Evolutionary conservation across 2,113 vertebrate genomes (phyloP).

Genomic region (Hoplias malabaricus): DNA sequence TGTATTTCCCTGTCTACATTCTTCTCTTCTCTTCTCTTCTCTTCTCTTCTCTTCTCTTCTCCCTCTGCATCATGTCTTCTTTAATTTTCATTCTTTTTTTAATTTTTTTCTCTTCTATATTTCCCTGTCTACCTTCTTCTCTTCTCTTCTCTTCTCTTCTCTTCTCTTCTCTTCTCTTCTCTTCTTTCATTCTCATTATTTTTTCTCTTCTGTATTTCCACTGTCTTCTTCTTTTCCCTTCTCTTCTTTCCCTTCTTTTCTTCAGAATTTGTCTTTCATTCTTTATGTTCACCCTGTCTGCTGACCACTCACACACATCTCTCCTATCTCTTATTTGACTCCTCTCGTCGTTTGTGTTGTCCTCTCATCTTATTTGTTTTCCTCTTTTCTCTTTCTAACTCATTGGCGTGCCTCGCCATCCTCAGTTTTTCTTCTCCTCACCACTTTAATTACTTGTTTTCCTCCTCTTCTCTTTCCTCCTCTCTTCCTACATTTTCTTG

Average conservation of each 20-base stretch:
- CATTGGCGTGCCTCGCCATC: too few relatives aligned
- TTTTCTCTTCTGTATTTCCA: not conserved
- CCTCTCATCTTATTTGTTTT: not conserved
- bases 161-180: not conserved
- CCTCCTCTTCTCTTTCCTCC: not conserved
- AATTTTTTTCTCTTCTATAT: not conserved
- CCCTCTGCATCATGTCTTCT: not conserved
- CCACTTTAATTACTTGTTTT: not conserved
- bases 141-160: not conserved
- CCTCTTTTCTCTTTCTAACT: not conserved
- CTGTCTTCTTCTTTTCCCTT: not conserved
- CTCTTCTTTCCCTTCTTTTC: not conserved
- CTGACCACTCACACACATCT: too few relatives aligned
- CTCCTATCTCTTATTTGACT: too few relatives aligned
- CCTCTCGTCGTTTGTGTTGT: too few relatives aligned
- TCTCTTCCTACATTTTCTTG: not conserved
- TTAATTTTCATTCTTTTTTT: not conserved
- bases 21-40: not conserved
- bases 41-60: not conserved
- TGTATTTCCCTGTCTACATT: not conserved
- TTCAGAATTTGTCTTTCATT: not conserved
- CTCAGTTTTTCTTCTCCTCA: too few relatives aligned
- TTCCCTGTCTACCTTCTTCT: not conserved
- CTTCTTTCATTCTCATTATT: not conserved
- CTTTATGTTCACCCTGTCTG: too few relatives aligned